A percentile compares a stretch with the other conserved stretches of the same genome.
Conservation (phyloP, 2,113 vertebrate species). For the Vombatus ursinus region DNA sequence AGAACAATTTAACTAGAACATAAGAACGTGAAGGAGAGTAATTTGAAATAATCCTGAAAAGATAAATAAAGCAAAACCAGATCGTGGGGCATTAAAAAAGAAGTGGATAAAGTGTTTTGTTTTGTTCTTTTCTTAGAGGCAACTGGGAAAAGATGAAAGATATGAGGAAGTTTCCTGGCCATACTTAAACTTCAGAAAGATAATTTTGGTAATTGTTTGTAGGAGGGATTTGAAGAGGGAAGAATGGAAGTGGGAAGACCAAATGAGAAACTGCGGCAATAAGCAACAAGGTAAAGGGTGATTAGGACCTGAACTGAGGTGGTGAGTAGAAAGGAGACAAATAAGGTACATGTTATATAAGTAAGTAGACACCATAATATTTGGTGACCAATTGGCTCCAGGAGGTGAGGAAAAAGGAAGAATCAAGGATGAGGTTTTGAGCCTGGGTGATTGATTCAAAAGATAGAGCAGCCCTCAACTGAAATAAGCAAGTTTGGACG, state of each 20-base stretch:
- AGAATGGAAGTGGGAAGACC: background rate
- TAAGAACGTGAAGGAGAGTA: background rate
- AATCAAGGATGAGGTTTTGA: background rate
- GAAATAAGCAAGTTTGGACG: background rate
- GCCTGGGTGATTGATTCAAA: background rate
- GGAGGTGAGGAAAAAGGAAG: background rate
- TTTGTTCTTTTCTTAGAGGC: background rate
- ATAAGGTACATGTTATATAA: background rate
- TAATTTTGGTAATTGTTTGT: background rate
- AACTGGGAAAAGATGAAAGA: background rate
- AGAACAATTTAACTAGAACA: background rate
- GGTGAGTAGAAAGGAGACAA: background rate
- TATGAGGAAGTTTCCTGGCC: background rate
- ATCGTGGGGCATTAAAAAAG: background rate
- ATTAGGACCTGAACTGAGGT: background rate
- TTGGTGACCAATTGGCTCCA: background rate
- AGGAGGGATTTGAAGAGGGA: background rate
- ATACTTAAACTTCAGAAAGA: background rate
- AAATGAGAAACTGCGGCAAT: background rate
- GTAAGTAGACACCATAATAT: background rate
- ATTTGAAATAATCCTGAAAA: background rate
- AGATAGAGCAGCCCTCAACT: background rate
- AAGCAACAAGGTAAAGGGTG: background rate
- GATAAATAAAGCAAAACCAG: background rate
- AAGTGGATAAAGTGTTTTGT: background rate